Conservation (phyloP, 1,140 invertebrate species). For the Eupristina koningsbergeri region DNA sequence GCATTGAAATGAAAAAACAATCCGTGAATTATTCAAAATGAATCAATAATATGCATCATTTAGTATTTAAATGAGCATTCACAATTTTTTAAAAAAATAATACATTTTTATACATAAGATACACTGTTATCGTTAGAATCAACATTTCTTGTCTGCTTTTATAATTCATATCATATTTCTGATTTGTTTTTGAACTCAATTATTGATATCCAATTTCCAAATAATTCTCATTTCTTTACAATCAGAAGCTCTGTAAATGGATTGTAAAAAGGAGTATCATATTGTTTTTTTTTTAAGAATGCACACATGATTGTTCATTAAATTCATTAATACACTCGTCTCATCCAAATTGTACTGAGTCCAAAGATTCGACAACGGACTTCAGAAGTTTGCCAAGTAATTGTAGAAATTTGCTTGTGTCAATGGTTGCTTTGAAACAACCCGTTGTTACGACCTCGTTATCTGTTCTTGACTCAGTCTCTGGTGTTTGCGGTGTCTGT, state of each 20-base stretch:
- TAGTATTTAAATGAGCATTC: background rate
- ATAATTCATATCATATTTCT: no score
- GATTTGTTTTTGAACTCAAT: no score
- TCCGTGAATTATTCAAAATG: background rate
- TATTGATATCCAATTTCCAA: no score
- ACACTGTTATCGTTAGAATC: background rate
- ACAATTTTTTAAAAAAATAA: background rate
- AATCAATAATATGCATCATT: no score
- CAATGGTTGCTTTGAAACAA: conserved; percentile 56
- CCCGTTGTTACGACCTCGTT: conserved; percentile 65
- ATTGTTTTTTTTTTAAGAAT: no score
- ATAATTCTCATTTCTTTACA: no score
- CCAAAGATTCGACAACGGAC: conserved; percentile 68
- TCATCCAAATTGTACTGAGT: conserved; percentile 67
- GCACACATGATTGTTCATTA: no score
- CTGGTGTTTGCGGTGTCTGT: background rate
- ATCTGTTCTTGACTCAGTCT: conserved; percentile 52
- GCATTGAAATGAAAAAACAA: background rate
- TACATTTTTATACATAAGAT: background rate
- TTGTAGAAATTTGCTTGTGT: conserved; percentile 63
- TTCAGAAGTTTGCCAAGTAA: conserved; percentile 68
- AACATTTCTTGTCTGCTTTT: no score
- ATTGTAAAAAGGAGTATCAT: no score
- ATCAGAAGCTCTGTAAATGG: no score
- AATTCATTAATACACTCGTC: background rate